phyloP scores from a whole-genome alignment of 2,888 invertebrate genomes.

The Spicauda simplicius region DNA sequence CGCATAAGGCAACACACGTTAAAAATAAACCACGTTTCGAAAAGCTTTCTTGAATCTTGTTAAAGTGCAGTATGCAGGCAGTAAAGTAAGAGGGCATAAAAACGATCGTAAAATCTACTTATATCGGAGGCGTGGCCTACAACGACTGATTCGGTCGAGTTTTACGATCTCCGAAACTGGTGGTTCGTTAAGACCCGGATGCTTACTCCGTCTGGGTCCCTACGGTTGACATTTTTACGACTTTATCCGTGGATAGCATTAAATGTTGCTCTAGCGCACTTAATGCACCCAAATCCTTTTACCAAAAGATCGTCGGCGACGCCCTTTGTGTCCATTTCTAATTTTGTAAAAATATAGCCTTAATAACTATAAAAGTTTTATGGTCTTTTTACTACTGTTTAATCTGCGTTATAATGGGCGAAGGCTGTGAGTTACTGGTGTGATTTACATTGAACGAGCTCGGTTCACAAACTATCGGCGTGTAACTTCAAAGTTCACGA shows the following conservation, averaged over 20 bases:
- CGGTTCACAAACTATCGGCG: conserved; percentile 41
- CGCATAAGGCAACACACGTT: not conserved
- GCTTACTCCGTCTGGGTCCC: conserved; percentile 47
- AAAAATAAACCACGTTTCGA: conserved; percentile 21
- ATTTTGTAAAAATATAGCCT: conserved; percentile 72
- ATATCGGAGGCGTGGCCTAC: conserved; percentile 52
- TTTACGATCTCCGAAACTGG: conserved; percentile 67
- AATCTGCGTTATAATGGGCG: conserved; percentile 71
- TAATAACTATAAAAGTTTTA: conserved; percentile 76
- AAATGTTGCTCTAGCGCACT: conserved; percentile 56
- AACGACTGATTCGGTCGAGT: conserved; percentile 55
- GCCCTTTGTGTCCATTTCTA: conserved; percentile 69
- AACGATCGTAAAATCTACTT: conserved; percentile 59
- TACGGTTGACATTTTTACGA: conserved; percentile 72
- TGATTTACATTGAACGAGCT: conserved; percentile 39
- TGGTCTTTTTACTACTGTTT: conserved; percentile 79
- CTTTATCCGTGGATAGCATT: conserved; percentile 66
- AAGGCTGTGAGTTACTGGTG: conserved; percentile 63
- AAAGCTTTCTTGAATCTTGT: conserved; percentile 33
- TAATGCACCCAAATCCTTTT: conserved; percentile 64
- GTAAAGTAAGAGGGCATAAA: conserved; percentile 54
- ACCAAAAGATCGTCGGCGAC: conserved; percentile 60
- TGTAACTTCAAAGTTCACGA: conserved; percentile 44
- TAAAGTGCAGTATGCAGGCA: conserved; percentile 51
- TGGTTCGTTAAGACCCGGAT: conserved; percentile 66